Conservation (phyloP, 2,888 invertebrate species). For the Sphecodes monilicornis region DNA sequence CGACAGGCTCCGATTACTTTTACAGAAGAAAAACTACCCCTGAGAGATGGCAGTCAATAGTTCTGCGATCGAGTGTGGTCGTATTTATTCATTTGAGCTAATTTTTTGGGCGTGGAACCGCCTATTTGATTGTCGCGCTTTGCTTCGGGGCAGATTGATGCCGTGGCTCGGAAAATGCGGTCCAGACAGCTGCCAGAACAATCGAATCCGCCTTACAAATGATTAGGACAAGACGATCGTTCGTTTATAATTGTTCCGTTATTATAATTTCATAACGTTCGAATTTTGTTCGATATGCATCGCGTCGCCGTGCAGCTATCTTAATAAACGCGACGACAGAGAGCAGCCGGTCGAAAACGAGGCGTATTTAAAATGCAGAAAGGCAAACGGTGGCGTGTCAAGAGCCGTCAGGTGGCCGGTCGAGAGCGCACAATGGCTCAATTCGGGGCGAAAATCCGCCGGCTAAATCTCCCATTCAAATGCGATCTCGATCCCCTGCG, state of each 20-base stretch:
- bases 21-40: background rate
- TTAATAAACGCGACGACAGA: background rate
- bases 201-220: background rate
- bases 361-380: constrained; percentile 72
- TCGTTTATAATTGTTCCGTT: background rate
- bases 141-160: constrained; percentile 78
- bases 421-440: constrained; percentile 81
- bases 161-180: constrained; percentile 76
- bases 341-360: constrained; percentile 5
- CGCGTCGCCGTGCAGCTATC: background rate
- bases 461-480: constrained; percentile 83
- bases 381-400: constrained; percentile 76
- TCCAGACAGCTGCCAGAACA: constrained; percentile 60
- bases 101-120: constrained; percentile 75
- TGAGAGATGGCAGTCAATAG: constrained; percentile 53
- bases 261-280: background rate
- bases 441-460: constrained; percentile 81
- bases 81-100: constrained; percentile 76
- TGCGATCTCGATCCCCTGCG: constrained; percentile 79
- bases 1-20: background rate
- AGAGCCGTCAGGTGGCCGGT: constrained; percentile 80
- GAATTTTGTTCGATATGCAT: background rate
- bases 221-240: background rate
- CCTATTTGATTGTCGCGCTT: constrained; percentile 72
- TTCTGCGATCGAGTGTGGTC: constrained; percentile 54